These are phyloP conservation scores for Tetramorium parvispinum DNA, from an alignment of 1,140 invertebrate genomes.

Conservation along the genomic window DNA sequence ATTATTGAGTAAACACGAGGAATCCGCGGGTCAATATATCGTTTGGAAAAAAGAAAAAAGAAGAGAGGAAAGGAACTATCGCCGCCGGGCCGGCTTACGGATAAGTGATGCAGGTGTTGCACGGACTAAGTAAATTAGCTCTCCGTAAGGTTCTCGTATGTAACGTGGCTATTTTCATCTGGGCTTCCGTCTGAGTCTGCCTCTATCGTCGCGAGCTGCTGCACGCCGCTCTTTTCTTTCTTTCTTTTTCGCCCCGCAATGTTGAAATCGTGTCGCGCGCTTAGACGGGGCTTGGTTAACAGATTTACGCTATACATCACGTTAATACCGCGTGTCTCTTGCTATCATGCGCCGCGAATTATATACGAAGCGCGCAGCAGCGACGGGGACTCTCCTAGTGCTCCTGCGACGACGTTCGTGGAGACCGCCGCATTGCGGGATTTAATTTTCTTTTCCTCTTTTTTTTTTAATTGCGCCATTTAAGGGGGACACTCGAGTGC, in stretches of 20 bases:
- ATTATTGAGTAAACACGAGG: conserved; percentile 73
- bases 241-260: background rate
- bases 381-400: background rate
- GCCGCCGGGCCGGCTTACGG: conserved; percentile 51
- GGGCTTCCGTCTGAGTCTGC: conserved; percentile 24
- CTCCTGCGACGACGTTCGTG: background rate
- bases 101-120: conserved; percentile 66
- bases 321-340: conserved; percentile 13
- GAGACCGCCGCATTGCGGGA: background rate
- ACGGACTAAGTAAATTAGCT: conserved; percentile 58
- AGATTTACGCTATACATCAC: background rate
- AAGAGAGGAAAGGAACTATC: background rate
- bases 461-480: conserved; percentile 34
- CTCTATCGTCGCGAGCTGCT: background rate
- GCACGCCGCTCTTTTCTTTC: background rate
- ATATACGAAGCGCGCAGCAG: background rate
- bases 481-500: conserved; percentile 22
- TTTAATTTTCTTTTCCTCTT: conserved; percentile 24
- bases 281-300: background rate
- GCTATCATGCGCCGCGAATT: background rate
- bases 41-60: background rate
- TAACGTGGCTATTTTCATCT: conserved; percentile 40
- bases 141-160: conserved; percentile 21
- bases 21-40: conserved; percentile 68
- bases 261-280: conserved; percentile 11